Base-by-base conservation (phyloP, 2,113 vertebrate species). In the Rhinogobius similis region DNA sequence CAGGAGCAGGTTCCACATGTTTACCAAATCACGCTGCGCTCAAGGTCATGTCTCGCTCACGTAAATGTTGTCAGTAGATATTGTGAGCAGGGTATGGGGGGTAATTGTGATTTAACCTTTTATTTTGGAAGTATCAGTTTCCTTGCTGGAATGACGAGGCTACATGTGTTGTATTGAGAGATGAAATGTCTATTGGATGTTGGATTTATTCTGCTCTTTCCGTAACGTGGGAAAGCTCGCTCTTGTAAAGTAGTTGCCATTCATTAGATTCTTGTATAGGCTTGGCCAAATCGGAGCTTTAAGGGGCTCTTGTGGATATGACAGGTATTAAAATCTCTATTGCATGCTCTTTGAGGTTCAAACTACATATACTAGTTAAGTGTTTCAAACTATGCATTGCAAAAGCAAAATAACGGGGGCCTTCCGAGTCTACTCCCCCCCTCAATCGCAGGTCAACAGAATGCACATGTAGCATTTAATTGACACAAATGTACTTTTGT, bases 341-440 rank as follows among this genome's bases (percentile, higher is more conserved):
- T 92, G 90, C 90, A 92, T 92, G 90, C 87, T 90, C 80, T 80
- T 82, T 83, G 79, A 88, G 81, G 83, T 83, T 89, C 73, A 87
- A 88, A 87, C 79, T 82, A 88, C 86, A 76, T 81, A 83, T 77
- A 73, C 72, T 89, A 88, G 88, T 83, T 83, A 86, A 90, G 85
- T 82, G 68, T 84, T 81, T 77, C 76, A 90, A 88, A 87, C 90
- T 91, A 93, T 93, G 92, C 92, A 93, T 92, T 84, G 81, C 88
- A 89, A 89, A 89, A 85, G 71, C 72, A 83, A 82, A 72, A 65
- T 82, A 77, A 77, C 81, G 72, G 83, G 86, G 20, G 43, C 53
- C 55, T 63, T 63, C 59, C 56, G 38, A 82, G 70, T 76, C 75
- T 68, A 52, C 46, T 24, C 18, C 74, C 81, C 82, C 68, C 67